Evolutionary conservation across 2,888 invertebrate species (phyloP), one percentile per base, ranked within the genome.

Genomic region (Rhagonycha fulva): DNA sequence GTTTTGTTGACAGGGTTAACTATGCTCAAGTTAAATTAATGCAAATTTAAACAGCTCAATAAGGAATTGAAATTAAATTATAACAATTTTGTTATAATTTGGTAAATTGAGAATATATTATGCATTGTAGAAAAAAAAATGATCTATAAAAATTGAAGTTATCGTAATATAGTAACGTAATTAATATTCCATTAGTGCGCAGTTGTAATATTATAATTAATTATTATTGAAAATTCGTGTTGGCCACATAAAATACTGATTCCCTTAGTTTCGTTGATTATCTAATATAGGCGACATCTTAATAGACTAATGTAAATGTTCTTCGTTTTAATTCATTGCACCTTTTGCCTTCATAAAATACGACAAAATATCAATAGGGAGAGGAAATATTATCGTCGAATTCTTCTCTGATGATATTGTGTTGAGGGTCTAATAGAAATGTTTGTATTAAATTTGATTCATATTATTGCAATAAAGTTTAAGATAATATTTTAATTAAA

Each of bases 391-490:
- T 85, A 98, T 98, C 5, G 98, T 98, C 10, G 98, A 98, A 87
- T 98, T 98, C 91, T 98, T 98, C 91, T 98, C 98, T 26, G 98
- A 97, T 24, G 98, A 97, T 86, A 98, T 98, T 75, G 97, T 96
- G 89, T 96, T 98, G 85, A 98, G 89, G 0, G 98, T 98, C 95
- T 98, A 93, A 70, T 71, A 76, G 63, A 73, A 76, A 76, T 73
- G 9, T 68, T 19, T 66, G 63, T 26, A 66, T 66, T 66, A 66
- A 66, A 66, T 66, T 14, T 24, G n/a, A 24, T 66, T 66, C n/a
- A 26, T 66, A 66, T 24, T 66, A 26, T n/a, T 66, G 24, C 7
- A 66, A 66, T 11, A 62, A n/a, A 47, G n/a, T n/a, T 32, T 0
- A 32, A 32, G n/a, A n/a, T 12, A 26, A 26, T 26, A 32, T 32